phyloP scores from a whole-genome alignment of 1,140 invertebrate genomes.

The Trialeurodes vaporariorum region DNA sequence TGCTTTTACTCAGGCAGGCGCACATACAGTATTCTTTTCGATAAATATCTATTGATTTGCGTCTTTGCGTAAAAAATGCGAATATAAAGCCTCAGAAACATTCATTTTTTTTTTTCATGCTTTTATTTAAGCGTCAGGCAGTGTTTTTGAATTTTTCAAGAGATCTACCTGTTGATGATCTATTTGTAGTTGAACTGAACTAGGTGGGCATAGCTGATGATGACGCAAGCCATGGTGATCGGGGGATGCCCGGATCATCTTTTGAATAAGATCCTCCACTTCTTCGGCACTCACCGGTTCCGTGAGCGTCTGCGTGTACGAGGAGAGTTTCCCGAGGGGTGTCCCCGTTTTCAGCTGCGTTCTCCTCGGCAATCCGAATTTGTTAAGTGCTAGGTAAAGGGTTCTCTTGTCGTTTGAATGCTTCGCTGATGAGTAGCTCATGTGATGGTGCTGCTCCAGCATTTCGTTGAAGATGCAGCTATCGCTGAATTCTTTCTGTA shows the following conservation, averaged over 20 bases:
- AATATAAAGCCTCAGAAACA: neutral
- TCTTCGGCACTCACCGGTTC: conserved; percentile 45
- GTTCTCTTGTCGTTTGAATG: conserved; percentile 57
- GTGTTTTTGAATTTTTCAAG: no score
- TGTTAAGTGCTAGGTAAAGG: conserved; percentile 61
- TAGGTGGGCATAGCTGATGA: conserved; percentile 19
- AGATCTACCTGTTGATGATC: neutral
- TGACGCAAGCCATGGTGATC: conserved; percentile 14
- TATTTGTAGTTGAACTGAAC: neutral
- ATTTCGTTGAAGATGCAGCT: conserved; percentile 79
- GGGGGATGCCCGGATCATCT: neutral
- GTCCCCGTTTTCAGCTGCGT: conserved; percentile 51
- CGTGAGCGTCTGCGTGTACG: conserved; percentile 55
- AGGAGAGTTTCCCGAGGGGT: conserved; percentile 54
- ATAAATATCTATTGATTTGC: neutral
- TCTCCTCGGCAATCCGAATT: conserved; percentile 50
- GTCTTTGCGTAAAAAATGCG: neutral
- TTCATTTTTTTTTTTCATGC: neutral
- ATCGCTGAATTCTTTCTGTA: conserved; percentile 65
- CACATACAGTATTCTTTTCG: no score
- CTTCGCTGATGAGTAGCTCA: conserved; percentile 64
- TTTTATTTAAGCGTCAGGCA: neutral
- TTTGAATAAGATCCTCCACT: conserved; percentile 32
- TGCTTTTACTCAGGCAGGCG: no score
- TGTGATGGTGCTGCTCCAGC: conserved; percentile 70